phyloP scores from a whole-genome alignment of 2,888 invertebrate genomes.

The Opisthograptis luteolata region DNA sequence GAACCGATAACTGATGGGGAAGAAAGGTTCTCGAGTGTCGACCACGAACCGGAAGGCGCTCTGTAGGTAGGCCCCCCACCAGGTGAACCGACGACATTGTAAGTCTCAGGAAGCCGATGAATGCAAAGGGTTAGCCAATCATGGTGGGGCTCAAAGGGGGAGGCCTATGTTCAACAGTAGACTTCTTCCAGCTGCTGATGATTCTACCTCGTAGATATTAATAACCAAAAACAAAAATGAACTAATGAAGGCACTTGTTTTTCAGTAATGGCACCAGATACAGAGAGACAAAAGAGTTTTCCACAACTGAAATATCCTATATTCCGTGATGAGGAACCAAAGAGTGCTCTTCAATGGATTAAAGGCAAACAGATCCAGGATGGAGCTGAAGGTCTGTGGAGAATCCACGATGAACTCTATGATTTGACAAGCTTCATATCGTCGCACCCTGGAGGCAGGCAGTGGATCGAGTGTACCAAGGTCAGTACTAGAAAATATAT shows the following conservation, averaged over 20 bases:
- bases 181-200: no score
- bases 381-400: constrained; percentile 91
- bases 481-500: constrained; percentile 64
- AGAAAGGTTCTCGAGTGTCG: no score
- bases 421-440: constrained; percentile 92
- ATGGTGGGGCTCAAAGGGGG: no score
- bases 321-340: constrained; percentile 67
- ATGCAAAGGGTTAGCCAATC: no score
- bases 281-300: constrained; percentile 67
- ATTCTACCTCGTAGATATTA: no score
- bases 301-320: constrained; percentile 80
- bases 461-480: constrained; percentile 89
- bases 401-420: constrained; percentile 91
- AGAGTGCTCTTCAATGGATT: constrained; percentile 84
- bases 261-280: constrained; percentile 56
- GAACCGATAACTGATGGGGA: no score
- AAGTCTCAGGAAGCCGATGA: no score
- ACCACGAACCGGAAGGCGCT: no score
- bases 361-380: constrained; percentile 87
- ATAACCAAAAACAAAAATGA: no score
- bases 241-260: no score
- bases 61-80: no score
- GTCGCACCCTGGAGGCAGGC: constrained; percentile 93
- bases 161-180: neutral
- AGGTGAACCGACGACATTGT: no score